Evolutionary conservation across 2,888 invertebrate species (phyloP).

Genomic region (Sepiola atlantica): DNA sequence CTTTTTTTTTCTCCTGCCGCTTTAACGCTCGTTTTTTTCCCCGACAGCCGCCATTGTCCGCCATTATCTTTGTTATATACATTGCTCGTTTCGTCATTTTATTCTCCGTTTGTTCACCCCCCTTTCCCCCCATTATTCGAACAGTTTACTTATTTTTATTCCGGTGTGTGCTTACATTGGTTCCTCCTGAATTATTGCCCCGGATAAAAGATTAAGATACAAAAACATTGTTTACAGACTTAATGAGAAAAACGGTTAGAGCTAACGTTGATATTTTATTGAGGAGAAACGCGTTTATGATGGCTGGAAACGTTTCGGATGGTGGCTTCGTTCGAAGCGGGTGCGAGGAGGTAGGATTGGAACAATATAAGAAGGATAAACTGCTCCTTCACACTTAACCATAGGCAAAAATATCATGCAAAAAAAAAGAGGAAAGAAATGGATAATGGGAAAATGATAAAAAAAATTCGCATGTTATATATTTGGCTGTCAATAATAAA

Average conservation of each 20-base stretch:
- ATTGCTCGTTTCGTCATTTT: background rate
- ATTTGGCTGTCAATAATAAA: background rate
- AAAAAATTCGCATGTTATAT: background rate
- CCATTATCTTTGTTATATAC: background rate
- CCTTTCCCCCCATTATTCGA: background rate
- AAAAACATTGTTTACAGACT: background rate
- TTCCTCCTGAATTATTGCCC: background rate
- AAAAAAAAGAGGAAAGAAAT: background rate
- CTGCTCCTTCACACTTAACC: background rate
- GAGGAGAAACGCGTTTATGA: background rate
- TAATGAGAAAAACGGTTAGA: background rate
- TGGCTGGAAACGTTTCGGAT: background rate
- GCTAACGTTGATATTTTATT: background rate
- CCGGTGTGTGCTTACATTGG: slow-evolving; percentile 2
- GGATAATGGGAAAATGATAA: background rate
- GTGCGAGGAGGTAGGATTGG: background rate
- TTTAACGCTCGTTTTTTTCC: background rate
- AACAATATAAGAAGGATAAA: background rate
- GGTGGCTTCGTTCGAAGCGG: background rate
- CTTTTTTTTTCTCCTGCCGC: background rate
- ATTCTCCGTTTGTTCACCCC: background rate
- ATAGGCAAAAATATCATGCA: background rate
- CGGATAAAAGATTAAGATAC: background rate
- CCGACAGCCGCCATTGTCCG: background rate
- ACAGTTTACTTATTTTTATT: background rate